Base-by-base conservation (phyloP, 1,140 invertebrate species). In the Sitodiplosis mosellana region DNA sequence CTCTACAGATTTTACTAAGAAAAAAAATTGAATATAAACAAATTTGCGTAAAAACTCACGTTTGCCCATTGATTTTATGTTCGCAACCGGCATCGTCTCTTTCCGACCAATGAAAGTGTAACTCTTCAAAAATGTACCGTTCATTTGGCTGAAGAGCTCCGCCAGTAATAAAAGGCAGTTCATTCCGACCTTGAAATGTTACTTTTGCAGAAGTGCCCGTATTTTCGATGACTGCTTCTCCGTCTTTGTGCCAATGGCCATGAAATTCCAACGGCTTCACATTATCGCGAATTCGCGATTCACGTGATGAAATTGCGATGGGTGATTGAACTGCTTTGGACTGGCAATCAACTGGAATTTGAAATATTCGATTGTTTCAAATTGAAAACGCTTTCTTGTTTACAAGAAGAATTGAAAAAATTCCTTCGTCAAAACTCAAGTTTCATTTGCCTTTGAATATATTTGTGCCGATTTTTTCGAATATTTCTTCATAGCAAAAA, bases 71-170 rank as follows among this genome's bases (percentile, higher is more conserved):
- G 36, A 91, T 73, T 2, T 73, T 76, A 57, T 89, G 86, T 64
- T 90, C 85, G 18, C 81, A 84, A 2, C 85, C 86, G 7, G 67
- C 61, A 17, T 70, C 71, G 52, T 82, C 73, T 41, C 73, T 73
- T 17, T 72, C 67, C 7, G 81, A 81, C 81, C 84, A 89, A 55
- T 87, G 85, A 53, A 88, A 81, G 61, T 88, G 83, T 41, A 87
- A 55, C 48, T 86, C 79, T 38, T 71, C 66, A 48, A 87, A 81
- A 20, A 74, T 63, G 57, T 80, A 87, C 50, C 70, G 73, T 21
- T 75, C 69, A 22, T 73, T 69, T 3, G 27, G 10, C 10, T 71
- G 64, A 2, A 80, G 61, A 4, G 77, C 78, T 2, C 78, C 79
- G 12, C 74, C 75, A 14, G 63, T 59, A 10, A 64, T 61, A 18